Conservation (phyloP, 2,888 invertebrate species). For the Blastobasis adustella region DNA sequence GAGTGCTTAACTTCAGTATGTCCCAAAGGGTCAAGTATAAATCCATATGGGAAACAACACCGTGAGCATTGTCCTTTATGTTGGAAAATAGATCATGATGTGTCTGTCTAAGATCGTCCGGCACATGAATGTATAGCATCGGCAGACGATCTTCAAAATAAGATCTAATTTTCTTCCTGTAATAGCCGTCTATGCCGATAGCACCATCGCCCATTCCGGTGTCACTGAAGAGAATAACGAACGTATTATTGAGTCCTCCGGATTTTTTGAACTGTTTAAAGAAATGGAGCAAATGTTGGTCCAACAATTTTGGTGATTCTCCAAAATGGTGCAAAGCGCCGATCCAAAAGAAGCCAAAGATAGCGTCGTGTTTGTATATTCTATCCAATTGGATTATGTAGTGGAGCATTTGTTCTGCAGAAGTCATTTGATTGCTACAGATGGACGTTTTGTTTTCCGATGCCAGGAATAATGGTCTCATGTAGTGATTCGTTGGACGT, state of each 20-base stretch:
- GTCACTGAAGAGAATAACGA: not conserved
- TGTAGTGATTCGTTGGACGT: slow-evolving; percentile 76
- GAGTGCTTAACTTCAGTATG: not conserved
- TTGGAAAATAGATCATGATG: not conserved
- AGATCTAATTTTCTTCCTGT: not conserved
- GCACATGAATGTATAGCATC: not conserved
- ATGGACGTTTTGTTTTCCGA: slow-evolving; percentile 3
- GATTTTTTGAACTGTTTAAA: not conserved
- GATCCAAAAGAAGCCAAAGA: not conserved
- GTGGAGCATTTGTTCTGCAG: not conserved
- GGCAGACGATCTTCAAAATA: slow-evolving; percentile 1
- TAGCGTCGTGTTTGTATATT: not conserved
- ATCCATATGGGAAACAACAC: slow-evolving; percentile 1
- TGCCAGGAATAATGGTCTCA: not conserved
- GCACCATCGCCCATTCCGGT: not conserved
- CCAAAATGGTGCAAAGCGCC: not conserved
- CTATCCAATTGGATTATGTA: not conserved
- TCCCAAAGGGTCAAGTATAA: slow-evolving; percentile 1
- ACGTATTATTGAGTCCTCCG: not conserved
- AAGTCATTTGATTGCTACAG: not conserved
- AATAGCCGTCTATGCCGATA: not conserved
- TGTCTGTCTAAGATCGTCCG: not conserved
- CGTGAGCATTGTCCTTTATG: not conserved
- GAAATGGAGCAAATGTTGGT: not conserved
- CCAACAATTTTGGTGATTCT: not conserved